These are phyloP conservation scores for Dolichoris vasculosae DNA, from an alignment of 1,140 invertebrate species.

Conservation along the genomic window DNA sequence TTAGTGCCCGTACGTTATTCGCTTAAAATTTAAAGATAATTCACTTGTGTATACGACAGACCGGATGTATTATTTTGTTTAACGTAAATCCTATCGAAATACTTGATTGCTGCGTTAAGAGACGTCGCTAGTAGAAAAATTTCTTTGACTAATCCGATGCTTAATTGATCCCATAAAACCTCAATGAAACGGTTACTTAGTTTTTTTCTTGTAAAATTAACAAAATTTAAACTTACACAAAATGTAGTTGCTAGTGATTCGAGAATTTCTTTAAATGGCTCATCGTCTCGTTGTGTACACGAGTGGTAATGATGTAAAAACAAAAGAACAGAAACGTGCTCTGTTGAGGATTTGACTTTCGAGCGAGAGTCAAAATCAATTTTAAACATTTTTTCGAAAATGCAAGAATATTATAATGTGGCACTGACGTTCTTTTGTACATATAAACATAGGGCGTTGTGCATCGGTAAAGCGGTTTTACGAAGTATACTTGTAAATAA, in stretches of 20 bases:
- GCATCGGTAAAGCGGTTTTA: conserved; percentile 29
- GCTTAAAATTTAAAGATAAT: conserved; percentile 7
- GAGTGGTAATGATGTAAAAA: conserved; percentile 29
- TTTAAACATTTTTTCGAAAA: conserved; percentile 16
- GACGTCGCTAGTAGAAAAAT: background rate
- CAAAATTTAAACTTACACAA: no score
- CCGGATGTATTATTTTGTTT: background rate
- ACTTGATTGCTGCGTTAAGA: background rate
- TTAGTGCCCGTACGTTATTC: background rate
- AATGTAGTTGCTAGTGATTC: background rate
- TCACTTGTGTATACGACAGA: no score
- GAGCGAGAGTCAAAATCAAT: background rate
- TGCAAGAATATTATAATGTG: conserved; percentile 8
- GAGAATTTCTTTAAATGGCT: conserved; percentile 1
- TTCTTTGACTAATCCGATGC: background rate
- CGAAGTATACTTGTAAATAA: conserved; percentile 52
- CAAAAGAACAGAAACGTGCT: background rate
- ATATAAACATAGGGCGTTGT: conserved; percentile 32
- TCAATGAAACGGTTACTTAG: background rate
- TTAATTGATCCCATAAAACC: background rate
- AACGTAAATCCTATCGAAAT: background rate
- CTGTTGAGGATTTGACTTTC: background rate
- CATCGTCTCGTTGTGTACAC: background rate
- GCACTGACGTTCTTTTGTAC: conserved; percentile 45
- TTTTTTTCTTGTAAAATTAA: background rate